Conservation (phyloP, 2,888 invertebrate genomes). For the Sminthurinus aureus region DNA sequence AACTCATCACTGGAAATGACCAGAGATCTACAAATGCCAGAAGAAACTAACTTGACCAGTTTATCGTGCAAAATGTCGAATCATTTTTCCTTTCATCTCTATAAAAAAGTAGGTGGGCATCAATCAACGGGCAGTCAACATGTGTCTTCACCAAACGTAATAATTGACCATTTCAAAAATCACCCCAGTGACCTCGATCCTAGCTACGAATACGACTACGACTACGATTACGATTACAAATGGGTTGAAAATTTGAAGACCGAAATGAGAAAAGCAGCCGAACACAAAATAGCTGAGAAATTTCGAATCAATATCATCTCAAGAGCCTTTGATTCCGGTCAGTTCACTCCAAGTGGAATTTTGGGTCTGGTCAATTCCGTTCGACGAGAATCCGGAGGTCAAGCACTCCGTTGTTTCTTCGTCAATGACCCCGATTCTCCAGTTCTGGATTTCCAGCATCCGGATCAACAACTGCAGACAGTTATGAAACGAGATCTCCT, state of each 20-base stretch:
- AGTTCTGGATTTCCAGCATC: neutral
- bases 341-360: slow-evolving; percentile 65
- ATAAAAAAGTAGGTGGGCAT: no score
- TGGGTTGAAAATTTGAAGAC: slow-evolving; percentile 85
- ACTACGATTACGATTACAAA: slow-evolving; percentile 70
- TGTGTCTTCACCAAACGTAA: no score
- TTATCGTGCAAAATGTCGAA: slow-evolving; percentile 61
- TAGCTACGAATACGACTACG: no score
- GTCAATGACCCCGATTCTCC: neutral
- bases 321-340: no score
- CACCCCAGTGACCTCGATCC: no score
- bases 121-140: no score
- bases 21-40: no score
- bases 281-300: no score
- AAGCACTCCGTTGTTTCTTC: slow-evolving; percentile 62
- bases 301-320: slow-evolving; percentile 21
- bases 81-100: no score
- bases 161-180: no score
- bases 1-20: no score
- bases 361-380: slow-evolving; percentile 68
- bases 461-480: neutral
- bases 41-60: no score
- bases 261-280: slow-evolving; percentile 68
- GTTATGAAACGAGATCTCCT: slow-evolving; percentile 73
- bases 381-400: slow-evolving; percentile 64